Percentiles rank a stretch among this genome's conserved stretches.
These are phyloP conservation scores for Mormyrops boulengeri DNA, from an alignment of 2,797 vertebrate genomes.

Conservation along the genomic window DNA sequence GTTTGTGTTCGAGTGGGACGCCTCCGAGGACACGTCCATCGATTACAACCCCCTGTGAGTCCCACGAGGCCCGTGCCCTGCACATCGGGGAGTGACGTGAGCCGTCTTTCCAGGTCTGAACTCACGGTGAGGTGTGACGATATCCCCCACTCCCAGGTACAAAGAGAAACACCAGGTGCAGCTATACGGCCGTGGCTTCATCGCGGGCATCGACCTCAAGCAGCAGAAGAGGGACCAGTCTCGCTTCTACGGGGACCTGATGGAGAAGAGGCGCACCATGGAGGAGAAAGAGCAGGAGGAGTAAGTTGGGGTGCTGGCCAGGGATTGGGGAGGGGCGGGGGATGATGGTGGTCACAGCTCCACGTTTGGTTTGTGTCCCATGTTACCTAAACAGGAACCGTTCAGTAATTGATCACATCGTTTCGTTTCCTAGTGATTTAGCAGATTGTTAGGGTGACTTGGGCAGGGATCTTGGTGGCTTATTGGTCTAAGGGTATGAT, in stretches of 20 bases:
- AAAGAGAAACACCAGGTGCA: conserved; percentile 95
- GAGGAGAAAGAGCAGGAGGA: conserved; percentile 98
- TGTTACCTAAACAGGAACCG: neutral
- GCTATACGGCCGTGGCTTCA: conserved; percentile 88
- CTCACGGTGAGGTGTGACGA: neutral
- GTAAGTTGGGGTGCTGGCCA: conserved; percentile 54
- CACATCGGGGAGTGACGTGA: too few relatives aligned
- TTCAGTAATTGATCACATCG: neutral
- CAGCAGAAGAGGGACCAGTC: conserved; percentile 97
- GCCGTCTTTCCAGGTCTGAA: neutral
- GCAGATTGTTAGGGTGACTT: neutral
- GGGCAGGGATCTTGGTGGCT: neutral
- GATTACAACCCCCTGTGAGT: conserved; percentile 96
- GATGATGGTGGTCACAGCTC: neutral
- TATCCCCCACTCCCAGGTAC: conserved; percentile 61
- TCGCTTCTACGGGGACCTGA: conserved; percentile 89
- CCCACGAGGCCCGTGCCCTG: too few relatives aligned
- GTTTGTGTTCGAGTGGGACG: conserved; percentile 98
- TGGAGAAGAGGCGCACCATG: conserved; percentile 90
- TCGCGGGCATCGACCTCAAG: conserved; percentile 92
- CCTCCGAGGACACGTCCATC: conserved; percentile 88
- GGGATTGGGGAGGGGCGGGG: neutral
- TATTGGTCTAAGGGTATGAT: neutral
- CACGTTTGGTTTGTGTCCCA: neutral
- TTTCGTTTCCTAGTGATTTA: neutral